phyloP scores from a whole-genome alignment of 2,797 vertebrate genomes.

The Cuculus canorus region DNA sequence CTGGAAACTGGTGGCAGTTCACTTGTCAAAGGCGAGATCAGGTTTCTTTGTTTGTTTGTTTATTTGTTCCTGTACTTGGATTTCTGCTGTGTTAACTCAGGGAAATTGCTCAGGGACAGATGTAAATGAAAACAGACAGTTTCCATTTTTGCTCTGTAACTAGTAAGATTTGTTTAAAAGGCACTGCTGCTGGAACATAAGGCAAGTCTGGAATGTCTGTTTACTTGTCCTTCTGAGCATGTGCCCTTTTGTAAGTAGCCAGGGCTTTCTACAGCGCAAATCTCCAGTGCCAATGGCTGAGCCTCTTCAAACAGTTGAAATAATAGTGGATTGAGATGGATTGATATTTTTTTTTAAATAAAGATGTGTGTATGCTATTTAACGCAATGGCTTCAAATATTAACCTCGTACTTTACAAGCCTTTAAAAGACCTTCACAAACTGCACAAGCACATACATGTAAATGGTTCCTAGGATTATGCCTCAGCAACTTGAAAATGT shows the following conservation, averaged over 20 bases:
- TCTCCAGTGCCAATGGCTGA: not conserved
- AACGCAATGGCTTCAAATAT: constrained; percentile 23
- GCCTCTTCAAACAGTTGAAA: constrained; percentile 41
- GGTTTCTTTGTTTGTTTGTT: constrained; percentile 69
- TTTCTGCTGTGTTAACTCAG: constrained; percentile 75
- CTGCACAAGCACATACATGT: not conserved
- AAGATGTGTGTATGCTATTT: not conserved
- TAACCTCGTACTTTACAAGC: not conserved
- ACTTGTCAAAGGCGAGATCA: constrained; percentile 54
- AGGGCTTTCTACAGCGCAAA: not conserved
- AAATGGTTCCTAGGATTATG: constrained; percentile 58
- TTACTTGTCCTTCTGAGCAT: constrained; percentile 62
- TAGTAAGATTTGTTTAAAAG: constrained; percentile 77
- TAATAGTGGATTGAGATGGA: not conserved
- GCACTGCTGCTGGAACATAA: constrained; percentile 65
- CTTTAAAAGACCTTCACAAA: constrained; percentile 38
- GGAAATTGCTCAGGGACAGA: constrained; percentile 79
- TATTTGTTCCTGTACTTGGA: constrained; percentile 70
- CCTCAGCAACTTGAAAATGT: constrained; percentile 67
- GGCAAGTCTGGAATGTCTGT: constrained; percentile 68
- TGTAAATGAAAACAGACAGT: constrained; percentile 80
- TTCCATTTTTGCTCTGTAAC: constrained; percentile 78
- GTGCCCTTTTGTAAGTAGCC: constrained; percentile 45
- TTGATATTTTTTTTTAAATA: not conserved
- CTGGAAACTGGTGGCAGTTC: constrained; percentile 59